phyloP scores from a whole-genome alignment of 2,797 vertebrate genomes.

The Eleutherodactylus coqui region DNA sequence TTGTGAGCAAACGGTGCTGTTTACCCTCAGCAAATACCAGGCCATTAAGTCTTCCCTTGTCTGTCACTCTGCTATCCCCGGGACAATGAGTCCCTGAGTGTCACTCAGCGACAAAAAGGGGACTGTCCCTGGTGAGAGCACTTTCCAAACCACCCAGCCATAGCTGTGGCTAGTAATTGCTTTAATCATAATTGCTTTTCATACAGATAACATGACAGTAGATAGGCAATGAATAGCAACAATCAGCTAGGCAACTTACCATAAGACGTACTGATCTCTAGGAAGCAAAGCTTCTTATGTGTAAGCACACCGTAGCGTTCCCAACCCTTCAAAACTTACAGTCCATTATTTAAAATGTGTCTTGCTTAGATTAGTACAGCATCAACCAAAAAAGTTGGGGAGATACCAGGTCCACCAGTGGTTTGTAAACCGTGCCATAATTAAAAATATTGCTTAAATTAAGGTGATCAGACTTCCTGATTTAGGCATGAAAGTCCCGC shows the following conservation, averaged over 20 bases:
- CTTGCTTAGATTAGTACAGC: neutral
- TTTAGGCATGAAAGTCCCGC: too few species aligned
- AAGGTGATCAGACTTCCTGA: too few species aligned
- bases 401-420: neutral
- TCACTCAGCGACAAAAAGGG: constrained; percentile 55
- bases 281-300: constrained; percentile 1
- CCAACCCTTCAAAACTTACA: neutral
- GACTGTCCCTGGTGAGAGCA: constrained; percentile 38
- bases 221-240: neutral
- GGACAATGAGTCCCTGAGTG: constrained; percentile 58
- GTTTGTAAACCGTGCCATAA: neutral
- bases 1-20: constrained; percentile 54
- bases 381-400: neutral
- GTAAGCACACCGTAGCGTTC: constrained; percentile 1
- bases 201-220: neutral
- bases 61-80: constrained; percentile 57
- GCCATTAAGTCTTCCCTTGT: constrained; percentile 58
- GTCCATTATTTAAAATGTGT: neutral
- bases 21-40: constrained; percentile 59
- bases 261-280: neutral
- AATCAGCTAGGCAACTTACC: neutral
- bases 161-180: constrained; percentile 41
- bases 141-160: constrained; percentile 36
- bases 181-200: constrained; percentile 29
- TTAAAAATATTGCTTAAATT: neutral